Evolutionary conservation across 2,113 vertebrate genomes (phyloP), one percentile per base, ranked within the genome.

Genomic region (Turdus rufiventris): DNA sequence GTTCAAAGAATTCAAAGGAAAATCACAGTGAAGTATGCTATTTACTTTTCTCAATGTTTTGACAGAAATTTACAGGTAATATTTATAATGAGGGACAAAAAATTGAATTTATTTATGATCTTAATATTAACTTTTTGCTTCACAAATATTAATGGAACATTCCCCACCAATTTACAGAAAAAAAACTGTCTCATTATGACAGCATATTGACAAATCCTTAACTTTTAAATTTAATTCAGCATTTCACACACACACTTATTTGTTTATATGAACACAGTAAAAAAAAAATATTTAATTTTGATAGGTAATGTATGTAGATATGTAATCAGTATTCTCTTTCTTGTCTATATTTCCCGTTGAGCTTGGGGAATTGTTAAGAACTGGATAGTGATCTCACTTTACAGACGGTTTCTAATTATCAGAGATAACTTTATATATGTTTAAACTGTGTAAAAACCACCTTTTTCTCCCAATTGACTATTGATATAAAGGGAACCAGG

Each of bases 381-480:
- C 10, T 10, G 10, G 7, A 25, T 19, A 58, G 19, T 26, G 4
- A 19, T n/a, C 36, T 72, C 40, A 42, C 5, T 82, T 83, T n/a
- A 2, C 5, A 56, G n/a, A 18, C 9, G 56, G 5, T 60, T 78
- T 50, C 9, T 61, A 34, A 29, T 23, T 38, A 72, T 68, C 48
- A 90, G 51, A 65, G 10, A 38, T 26, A 58, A 24, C 3, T 34
- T 85, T 43, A 47, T 50, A 29, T 38, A 34, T 20, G 4, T 36
- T 89, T 71, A 60, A 85, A 45, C 6, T 34, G 45, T 13, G 26
- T 80, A 83, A 71, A 4, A 67, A 65, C 2, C 12, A 11, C 4
- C 11, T 5, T 5, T 45, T 17, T 2, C 2, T 7, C 17, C 23
- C 18, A 38, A 2, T 8, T 62, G 10, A 47, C 6, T 74, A 12